Base-by-base conservation (phyloP, 2,113 vertebrate species). In the Sporophila hypoxantha region DNA sequence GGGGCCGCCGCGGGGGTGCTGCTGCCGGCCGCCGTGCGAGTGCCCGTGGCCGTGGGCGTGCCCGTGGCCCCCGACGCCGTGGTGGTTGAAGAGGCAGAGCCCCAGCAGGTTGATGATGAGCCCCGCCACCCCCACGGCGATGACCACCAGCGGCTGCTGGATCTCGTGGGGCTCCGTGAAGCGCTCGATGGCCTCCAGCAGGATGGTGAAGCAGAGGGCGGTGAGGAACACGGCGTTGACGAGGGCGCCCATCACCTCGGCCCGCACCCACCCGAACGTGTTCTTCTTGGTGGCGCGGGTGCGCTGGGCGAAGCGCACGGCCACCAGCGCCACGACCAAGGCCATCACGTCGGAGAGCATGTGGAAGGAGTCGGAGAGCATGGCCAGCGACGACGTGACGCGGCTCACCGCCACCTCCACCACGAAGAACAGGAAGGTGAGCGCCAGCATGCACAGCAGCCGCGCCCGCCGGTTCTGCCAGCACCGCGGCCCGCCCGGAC, bases 271-370 rank as follows among this genome's bases (percentile, higher is more conserved):
- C 34, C 99, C 99, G 94, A 99, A 99, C 30, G 98, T 99, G 97
- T 99, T 99, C 91, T 99, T 99, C 90, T 98, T 98, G 94, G 99
- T 99, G 85, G 99, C 96, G 26, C 98, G 98, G 71, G 99, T 99
- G 90, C 98, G 97, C 95, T 98, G 98, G 27, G 99, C 98, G 91
- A 99, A 99, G n/a, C 98, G 98, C 91, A 99, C 98, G 65, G 99
- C 99, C 77, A 99, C 98, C 95, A 99, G 95, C 39, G 98, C 99
- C 93, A 99, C 99, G 14, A 99, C 93, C 92, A 99, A 97, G 44
- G 99, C 99, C 89, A 99, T 98, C 85, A 99, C 99, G 88, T 99
- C 99, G 93, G 99, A 99, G 89, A 99, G 96, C 99, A 99, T 99
- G 92, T 99, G 98, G 88, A 99, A 99, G 36, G 99, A 99, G 98